Evolutionary conservation across 2,888 invertebrate genomes (phyloP).

Genomic region (Psylliodes chrysocephalus): DNA sequence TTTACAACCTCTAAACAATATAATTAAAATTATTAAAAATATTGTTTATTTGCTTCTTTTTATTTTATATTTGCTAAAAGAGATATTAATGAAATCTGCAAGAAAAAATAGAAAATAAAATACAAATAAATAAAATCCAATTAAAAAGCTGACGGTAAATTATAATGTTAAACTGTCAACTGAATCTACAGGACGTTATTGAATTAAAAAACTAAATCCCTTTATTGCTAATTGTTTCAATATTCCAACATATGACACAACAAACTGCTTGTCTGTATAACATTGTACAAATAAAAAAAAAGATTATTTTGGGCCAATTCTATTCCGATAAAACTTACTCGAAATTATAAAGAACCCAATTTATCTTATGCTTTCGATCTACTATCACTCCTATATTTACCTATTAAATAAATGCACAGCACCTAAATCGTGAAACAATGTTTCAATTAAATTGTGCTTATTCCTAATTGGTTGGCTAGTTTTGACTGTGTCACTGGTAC

Average conservation of each 20-base stretch:
- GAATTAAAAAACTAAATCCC: background rate
- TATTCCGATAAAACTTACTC: conserved; percentile 35
- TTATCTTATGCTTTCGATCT: conserved; percentile 24
- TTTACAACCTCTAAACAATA: no score
- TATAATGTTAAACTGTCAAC: background rate
- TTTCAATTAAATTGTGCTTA: conserved; percentile 31
- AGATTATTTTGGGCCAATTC: conserved; percentile 14
- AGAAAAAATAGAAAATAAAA: no score
- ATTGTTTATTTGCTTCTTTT: no score
- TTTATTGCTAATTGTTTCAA: background rate
- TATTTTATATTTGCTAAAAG: no score
- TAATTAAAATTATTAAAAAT: no score
- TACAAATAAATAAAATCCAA: no score
- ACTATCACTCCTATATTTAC: conserved; percentile 29
- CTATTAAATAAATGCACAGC: conserved; percentile 51
- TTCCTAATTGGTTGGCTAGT: no score
- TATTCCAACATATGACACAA: conserved; percentile 34
- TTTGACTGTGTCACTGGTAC: no score
- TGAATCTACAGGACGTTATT: background rate
- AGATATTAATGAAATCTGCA: no score
- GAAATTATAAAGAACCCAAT: conserved; percentile 33
- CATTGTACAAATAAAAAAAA: conserved; percentile 16
- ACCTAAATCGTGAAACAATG: conserved; percentile 49
- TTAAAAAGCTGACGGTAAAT: no score
- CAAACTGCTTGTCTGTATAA: conserved; percentile 36